phyloP scores from a whole-genome alignment of 2,888 invertebrate species.

The Pyralis farinalis region DNA sequence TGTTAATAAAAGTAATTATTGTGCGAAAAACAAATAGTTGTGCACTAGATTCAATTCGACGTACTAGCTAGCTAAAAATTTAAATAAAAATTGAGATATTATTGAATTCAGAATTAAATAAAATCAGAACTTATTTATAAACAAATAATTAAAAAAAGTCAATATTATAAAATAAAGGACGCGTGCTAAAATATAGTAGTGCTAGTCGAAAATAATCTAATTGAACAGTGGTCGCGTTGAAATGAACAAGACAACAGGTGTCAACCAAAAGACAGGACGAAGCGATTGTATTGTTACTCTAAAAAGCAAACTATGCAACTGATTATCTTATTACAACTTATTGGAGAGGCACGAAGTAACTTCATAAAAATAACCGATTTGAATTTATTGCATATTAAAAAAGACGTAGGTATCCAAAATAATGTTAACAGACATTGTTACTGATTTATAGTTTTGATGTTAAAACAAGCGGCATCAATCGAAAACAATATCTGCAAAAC shows the following conservation, averaged over 20 bases:
- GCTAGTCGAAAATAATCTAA: constrained; percentile 26
- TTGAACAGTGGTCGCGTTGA: constrained; percentile 9
- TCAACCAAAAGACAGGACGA: constrained; percentile 27
- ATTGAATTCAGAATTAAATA: constrained; percentile 27
- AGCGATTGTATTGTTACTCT: too few species aligned
- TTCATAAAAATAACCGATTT: too few species aligned
- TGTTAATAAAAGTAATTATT: constrained; percentile 24
- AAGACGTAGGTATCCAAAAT: too few species aligned
- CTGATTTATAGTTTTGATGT: too few species aligned
- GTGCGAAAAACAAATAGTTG: constrained; percentile 41
- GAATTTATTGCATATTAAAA: too few species aligned
- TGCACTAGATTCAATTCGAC: constrained; percentile 40
- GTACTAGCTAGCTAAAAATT: constrained; percentile 28
- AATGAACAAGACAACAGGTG: constrained; percentile 13
- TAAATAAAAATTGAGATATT: constrained; percentile 28
- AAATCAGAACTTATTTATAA: constrained; percentile 29
- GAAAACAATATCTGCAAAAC: neutral
- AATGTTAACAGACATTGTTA: too few species aligned
- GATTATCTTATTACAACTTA: too few species aligned
- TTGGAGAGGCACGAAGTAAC: too few species aligned
- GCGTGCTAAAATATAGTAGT: constrained; percentile 31
- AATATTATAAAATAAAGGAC: constrained; percentile 24
- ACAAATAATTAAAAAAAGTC: constrained; percentile 28
- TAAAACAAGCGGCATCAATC: neutral
- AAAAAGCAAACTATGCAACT: too few species aligned